Evolutionary conservation across 2,888 invertebrate genomes (phyloP), one percentile per base, ranked within the genome.

Genomic region (Ochropacha duplaris): DNA sequence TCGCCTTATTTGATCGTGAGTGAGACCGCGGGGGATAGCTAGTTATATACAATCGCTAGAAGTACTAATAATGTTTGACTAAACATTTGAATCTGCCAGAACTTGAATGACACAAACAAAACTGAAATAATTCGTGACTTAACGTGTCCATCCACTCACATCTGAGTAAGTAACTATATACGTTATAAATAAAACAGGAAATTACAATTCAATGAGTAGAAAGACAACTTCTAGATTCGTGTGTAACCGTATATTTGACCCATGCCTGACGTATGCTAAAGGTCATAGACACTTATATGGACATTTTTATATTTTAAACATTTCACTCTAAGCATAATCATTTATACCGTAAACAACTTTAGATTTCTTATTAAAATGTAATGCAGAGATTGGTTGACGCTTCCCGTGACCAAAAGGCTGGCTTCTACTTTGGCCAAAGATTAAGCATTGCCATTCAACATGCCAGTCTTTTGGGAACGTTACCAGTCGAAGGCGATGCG

Each of bases 201-300:
- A 51, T 56, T 50, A 24, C 49, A 31, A 56, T 56, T 34, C 50
- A 56, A 22, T 50, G 55, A 56, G 55, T 22, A 55, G 54, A 26
- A 22, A 22, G 50, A 12, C 22, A 12, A 36, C 50, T 14, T 26
- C 14, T 22, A 50, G n/a, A 50, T n/a, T 26, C 50, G n/a, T 12
- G 2, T 31, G 31, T 26, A 24, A 26, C 22, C 50, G 22, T 22
- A 22, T 5, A n/a, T 12, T n/a, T n/a, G 36, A 36, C n/a, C n/a
- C n/a, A n/a, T 9, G n/a, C n/a, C n/a, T n/a, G 36, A n/a, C 6
- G 28, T 28, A 16, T 51, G 28, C n/a, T 28, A 19, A n/a, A 26
- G 28, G 51, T 51, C 51, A 51, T 28, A 51, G 16, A 51, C 44
- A 44, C 44, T 5, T 19, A 2, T 44, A 44, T 19, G 19, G 31